phyloP scores from a whole-genome alignment of 2,797 vertebrate genomes.

The Hypotaenidia okinawae region DNA sequence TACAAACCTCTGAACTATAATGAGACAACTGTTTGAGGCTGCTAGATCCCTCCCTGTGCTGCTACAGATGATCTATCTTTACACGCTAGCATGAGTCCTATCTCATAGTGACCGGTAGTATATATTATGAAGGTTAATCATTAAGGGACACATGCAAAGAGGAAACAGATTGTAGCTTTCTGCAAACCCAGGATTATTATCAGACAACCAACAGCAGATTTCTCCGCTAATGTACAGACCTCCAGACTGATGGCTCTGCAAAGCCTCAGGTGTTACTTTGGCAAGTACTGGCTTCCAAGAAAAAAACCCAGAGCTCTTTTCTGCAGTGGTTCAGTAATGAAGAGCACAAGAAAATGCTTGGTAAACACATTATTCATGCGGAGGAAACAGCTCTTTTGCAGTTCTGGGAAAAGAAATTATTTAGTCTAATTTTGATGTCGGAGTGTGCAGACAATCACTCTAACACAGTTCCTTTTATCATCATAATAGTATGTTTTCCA shows the following conservation, averaged over 20 bases:
- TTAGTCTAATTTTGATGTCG: slow-evolving; percentile 33
- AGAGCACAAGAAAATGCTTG: background rate
- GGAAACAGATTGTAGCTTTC: background rate
- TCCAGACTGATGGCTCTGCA: background rate
- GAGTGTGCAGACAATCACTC: slow-evolving; percentile 12
- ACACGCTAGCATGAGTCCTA: background rate
- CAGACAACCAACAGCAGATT: background rate
- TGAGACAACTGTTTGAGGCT: background rate
- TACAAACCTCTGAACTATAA: background rate
- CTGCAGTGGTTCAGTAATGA: background rate
- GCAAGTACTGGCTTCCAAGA: background rate
- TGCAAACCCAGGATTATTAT: background rate
- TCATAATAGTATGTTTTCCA: slow-evolving; percentile 16
- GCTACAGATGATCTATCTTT: background rate
- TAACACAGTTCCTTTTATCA: slow-evolving; percentile 16
- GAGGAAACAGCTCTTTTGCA: background rate
- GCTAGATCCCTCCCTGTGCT: background rate
- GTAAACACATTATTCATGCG: slow-evolving; percentile 36
- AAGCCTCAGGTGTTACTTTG: background rate
- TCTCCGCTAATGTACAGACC: background rate
- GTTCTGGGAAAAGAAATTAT: slow-evolving; percentile 44
- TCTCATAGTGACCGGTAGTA: background rate
- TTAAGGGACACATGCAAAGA: background rate
- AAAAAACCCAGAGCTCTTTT: background rate
- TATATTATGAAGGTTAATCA: background rate